These are phyloP conservation scores for Iguana delicatissima DNA, from an alignment of 2,797 vertebrate genomes.

Conservation along the genomic window DNA sequence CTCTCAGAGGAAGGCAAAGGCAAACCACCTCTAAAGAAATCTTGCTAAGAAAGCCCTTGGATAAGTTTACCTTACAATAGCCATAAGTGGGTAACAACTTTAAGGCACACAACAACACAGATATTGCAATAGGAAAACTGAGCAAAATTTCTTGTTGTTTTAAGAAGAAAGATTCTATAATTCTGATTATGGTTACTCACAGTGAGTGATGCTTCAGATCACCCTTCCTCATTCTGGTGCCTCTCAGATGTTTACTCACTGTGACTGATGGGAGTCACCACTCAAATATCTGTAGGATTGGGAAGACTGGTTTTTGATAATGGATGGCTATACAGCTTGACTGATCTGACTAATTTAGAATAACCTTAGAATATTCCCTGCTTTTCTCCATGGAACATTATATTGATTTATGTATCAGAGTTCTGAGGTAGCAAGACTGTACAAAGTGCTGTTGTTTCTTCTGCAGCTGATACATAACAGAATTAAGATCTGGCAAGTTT, in stretches of 20 bases:
- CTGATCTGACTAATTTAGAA: background rate
- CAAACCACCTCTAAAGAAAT: too few species aligned
- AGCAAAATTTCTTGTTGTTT: too few species aligned
- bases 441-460: background rate
- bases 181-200: background rate
- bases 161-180: too few species aligned
- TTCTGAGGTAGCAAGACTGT: background rate
- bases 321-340: background rate
- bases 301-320: background rate
- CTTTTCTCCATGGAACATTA: background rate
- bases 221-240: background rate
- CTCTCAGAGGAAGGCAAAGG: too few species aligned
- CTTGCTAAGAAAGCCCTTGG: too few species aligned
- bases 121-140: background rate
- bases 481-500: background rate
- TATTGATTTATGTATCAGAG: slow-evolving; percentile 1
- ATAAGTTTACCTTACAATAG: too few species aligned
- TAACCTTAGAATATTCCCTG: background rate
- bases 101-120: too few species aligned
- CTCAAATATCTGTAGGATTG: background rate
- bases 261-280: background rate
- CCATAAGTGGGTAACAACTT: too few species aligned
- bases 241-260: background rate
- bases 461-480: background rate
- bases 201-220: too few species aligned